A percentile compares a stretch with the other conserved stretches of the same genome.
Evolutionary conservation across 2,888 invertebrate species (phyloP).

Genomic region (Drosophila kambysellisi): DNA sequence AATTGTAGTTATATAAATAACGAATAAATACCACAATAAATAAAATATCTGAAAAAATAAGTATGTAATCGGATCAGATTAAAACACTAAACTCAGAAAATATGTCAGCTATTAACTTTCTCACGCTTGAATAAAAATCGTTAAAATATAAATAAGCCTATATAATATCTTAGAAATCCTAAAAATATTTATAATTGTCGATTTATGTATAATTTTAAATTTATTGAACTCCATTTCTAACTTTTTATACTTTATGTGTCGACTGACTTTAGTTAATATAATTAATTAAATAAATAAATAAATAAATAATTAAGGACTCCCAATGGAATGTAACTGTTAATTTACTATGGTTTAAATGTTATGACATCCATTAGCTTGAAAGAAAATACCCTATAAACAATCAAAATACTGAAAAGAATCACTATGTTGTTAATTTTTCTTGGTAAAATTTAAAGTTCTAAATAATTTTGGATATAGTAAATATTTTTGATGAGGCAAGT

Average conservation of each 20-base stretch:
- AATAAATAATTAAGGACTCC: background rate
- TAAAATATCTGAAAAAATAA: background rate
- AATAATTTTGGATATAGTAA: background rate
- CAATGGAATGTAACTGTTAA: background rate
- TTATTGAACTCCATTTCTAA: no score
- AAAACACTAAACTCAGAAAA: background rate
- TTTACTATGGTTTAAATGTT: background rate
- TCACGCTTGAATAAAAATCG: background rate
- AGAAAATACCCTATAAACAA: no score
- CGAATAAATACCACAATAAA: background rate
- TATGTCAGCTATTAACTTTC: background rate
- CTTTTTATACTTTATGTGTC: no score
- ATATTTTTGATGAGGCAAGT: background rate
- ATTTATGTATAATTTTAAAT: no score
- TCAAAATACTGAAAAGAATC: background rate
- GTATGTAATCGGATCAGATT: background rate
- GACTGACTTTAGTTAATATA: no score
- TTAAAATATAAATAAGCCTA: background rate
- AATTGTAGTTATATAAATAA: background rate
- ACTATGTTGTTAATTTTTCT: background rate
- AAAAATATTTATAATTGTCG: no score
- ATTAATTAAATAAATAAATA: background rate
- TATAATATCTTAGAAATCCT: background rate
- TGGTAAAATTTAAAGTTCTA: fast-evolving
- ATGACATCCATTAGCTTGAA: background rate